phyloP scores from a whole-genome alignment of 2,113 vertebrate species.

The Austrofundulus limnaeus region DNA sequence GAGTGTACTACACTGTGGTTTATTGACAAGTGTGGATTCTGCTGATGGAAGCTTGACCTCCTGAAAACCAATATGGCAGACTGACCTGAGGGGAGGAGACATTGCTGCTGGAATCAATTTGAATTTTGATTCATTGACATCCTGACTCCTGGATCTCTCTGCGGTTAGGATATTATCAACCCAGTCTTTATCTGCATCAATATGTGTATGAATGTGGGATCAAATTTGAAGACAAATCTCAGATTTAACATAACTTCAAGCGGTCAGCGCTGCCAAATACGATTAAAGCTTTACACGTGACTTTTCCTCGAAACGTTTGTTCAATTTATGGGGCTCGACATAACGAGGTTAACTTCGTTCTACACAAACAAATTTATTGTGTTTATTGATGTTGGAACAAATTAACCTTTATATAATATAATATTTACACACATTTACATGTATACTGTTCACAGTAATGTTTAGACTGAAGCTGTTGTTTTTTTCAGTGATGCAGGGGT shows the following conservation, averaged over 20 bases:
- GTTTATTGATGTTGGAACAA: neutral
- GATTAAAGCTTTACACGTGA: neutral
- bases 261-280: neutral
- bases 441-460: no score
- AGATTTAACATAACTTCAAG: neutral
- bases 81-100: slow-evolving; percentile 59
- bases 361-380: neutral
- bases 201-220: neutral
- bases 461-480: neutral
- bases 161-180: slow-evolving; percentile 22
- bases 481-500: neutral
- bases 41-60: slow-evolving; percentile 65
- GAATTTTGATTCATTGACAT: slow-evolving; percentile 59
- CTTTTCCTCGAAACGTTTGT: neutral
- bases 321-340: neutral
- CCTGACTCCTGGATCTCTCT: slow-evolving; percentile 26
- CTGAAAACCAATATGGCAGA: slow-evolving; percentile 66
- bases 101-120: slow-evolving; percentile 55
- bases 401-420: neutral
- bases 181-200: slow-evolving; percentile 7
- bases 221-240: neutral
- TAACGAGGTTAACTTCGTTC: neutral
- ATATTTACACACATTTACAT: neutral
- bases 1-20: slow-evolving; percentile 48
- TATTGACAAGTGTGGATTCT: slow-evolving; percentile 59